Evolutionary conservation across 2,797 vertebrate genomes (phyloP).

Genomic region (Catostomus latipinnis): DNA sequence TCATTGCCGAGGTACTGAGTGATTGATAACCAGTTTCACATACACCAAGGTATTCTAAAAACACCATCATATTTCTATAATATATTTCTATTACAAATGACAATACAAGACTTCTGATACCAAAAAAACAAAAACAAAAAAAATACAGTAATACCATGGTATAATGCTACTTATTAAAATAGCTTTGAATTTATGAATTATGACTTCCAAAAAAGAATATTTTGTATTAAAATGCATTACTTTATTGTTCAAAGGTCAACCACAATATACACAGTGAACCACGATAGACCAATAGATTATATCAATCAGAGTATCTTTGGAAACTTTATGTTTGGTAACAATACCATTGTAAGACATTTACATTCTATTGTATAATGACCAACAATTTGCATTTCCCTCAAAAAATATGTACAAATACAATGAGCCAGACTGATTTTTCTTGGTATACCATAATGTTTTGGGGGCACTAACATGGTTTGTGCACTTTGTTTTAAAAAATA

Average conservation of each 20-base stretch:
- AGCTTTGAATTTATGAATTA: not conserved
- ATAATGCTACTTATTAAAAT: not conserved
- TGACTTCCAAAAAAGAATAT: not conserved
- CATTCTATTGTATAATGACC: not conserved
- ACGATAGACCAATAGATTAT: conserved; percentile 18
- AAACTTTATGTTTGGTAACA: not conserved
- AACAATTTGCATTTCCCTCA: not conserved
- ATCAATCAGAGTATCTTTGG: not conserved
- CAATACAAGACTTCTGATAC: not conserved
- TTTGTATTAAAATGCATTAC: conserved; percentile 30
- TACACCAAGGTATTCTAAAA: too few relatives aligned
- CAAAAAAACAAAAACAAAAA: not conserved
- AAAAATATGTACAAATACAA: not conserved
- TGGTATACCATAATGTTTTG: too few relatives aligned
- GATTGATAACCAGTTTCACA: too few relatives aligned
- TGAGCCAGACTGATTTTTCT: not conserved
- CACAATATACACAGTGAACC: conserved; percentile 53
- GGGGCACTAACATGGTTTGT: too few relatives aligned
- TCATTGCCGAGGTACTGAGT: too few relatives aligned
- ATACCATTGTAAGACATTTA: not conserved
- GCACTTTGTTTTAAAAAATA: too few relatives aligned
- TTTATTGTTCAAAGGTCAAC: conserved; percentile 43
- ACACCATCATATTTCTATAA: too few relatives aligned
- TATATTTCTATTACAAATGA: too few relatives aligned
- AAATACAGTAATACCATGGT: not conserved